Conservation (phyloP, 37 sponge, comb jelly and placozoan species). For the Halichondria panicea region DNA sequence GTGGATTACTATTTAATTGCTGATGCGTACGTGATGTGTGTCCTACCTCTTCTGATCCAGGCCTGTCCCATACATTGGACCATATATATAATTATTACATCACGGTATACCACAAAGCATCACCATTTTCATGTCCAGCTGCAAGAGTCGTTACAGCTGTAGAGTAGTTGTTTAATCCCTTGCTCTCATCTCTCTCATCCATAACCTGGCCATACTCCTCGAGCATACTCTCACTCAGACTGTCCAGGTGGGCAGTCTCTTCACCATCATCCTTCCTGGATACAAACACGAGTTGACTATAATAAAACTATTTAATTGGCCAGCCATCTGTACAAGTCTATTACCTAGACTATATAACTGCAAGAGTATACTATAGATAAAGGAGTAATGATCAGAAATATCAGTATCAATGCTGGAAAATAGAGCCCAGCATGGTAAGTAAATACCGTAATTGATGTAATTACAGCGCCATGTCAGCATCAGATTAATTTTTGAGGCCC, state of each 20-base stretch:
- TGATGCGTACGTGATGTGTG: too few species aligned
- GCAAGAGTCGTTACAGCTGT: constrained; percentile 6
- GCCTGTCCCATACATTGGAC: neutral
- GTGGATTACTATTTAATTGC: too few species aligned
- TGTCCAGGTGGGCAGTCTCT: neutral
- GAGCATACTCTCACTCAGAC: constrained; percentile 13
- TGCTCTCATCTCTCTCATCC: constrained; percentile 11
- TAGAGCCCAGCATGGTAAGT: too few species aligned
- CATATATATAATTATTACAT: too few species aligned
- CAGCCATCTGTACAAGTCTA: neutral
- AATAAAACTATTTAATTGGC: neutral
- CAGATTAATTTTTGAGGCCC: too few species aligned
- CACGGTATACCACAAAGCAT: too few species aligned
- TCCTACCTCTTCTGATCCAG: too few species aligned
- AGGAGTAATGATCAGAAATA: too few species aligned
- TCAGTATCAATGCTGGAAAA: too few species aligned
- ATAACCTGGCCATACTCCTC: constrained; percentile 11
- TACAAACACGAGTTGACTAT: neutral
- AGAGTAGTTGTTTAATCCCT: constrained; percentile 27
- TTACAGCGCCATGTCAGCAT: too few species aligned
- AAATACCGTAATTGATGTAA: too few species aligned
- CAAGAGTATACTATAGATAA: too few species aligned
- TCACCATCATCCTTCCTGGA: constrained; percentile 7
- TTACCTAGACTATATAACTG: neutral
- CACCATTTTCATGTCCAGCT: constrained; percentile 27